Evolutionary conservation across 2,888 invertebrate genomes (phyloP), one percentile per base, ranked within the genome.

Genomic region (Mayetiola destructor): DNA sequence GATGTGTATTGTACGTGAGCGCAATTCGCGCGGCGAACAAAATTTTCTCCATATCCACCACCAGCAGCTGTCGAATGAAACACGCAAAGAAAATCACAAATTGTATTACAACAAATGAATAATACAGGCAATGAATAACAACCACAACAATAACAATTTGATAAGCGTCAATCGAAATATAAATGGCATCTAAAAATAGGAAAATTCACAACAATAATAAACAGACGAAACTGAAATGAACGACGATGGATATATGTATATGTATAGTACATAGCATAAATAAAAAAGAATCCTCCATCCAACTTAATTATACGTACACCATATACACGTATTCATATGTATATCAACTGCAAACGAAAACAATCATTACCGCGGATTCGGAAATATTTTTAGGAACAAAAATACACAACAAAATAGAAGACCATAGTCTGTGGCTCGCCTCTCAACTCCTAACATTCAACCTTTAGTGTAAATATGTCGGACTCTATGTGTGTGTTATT

Each of bases 61-160:
- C 71, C 83, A 85, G 66, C 90, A 85, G 71, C 92, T 93, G 73
- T 55, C n/a, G n/a, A n/a, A n/a, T n/a, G n/a, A 75, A 74, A 59
- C 55, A 59, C 30, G 62, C 60, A 55, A 55, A 21, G 39, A 2
- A 10, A 40, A 3, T 3, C 40, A 21, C 2, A 12, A 40, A 40
- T 20, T 20, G n/a, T 40, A 39, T 18, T 18, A 39, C 14, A 23
- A 14, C 3, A 12, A 16, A 37, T n/a, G 3, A 10, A 12, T 12
- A 5, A 37, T n/a, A 37, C 9, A 10, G 14, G n/a, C 8, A 37
- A 37, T 12, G n/a, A 37, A 32, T 30, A 53, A 53, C 12, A 32
- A 9, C 12, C 5, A 53, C 16, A 53, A 18, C 18, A 32, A 53
- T 37, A 12, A n/a, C 16, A 16, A 37, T 12, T 37, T 6, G 32